Base-by-base conservation (phyloP, 2,888 invertebrate genomes). In the Plagodis dolabraria region DNA sequence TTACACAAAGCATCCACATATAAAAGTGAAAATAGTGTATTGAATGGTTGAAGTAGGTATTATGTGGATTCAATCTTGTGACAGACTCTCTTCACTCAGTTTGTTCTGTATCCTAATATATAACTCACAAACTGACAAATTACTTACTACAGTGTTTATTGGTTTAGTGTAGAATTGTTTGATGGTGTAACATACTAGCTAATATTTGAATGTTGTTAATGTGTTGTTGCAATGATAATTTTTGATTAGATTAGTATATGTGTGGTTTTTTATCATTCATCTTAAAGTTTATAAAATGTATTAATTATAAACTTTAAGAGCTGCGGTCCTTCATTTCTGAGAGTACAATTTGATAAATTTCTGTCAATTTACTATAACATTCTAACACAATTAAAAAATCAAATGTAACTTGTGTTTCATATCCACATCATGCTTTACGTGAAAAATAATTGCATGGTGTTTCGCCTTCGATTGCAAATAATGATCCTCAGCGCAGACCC, bases 1-100 rank as follows among this genome's bases (percentile, higher is more conserved):
- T 91, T 93, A 86, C 87, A 85, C 85, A 93, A 92, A 90, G 89
- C 92, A 87, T 91, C 92, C 84, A 92, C 91, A 79, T 92, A 92
- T 91, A 93, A 92, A 85, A 93, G 93, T 87, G 92, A 92, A 91
- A 93, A 92, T 93, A 92, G 93, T 89, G 91, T 93, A 81, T 88
- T 92, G 86, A 92, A 92, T 90, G 92, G 92, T 91, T 93, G 87
- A 92, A 75, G 89, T 90, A 89, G 89, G 91, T 92, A 69, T 50
- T 78, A 71, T 78, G 79, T 85, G 81, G 76, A 74, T 70, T 66
- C 63, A 47, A 67, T 64, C 51, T 65, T 59, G 62, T 60, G 62
- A 64, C 44, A 63, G 60, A 63, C 58, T 77, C 51, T 61, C 48
- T 63, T 63, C 44, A 56, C 63, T 64, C 76, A 77, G 77, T 83